Evolutionary conservation across 2,797 vertebrate genomes (phyloP).

Genomic region (Squalus acanthias): DNA sequence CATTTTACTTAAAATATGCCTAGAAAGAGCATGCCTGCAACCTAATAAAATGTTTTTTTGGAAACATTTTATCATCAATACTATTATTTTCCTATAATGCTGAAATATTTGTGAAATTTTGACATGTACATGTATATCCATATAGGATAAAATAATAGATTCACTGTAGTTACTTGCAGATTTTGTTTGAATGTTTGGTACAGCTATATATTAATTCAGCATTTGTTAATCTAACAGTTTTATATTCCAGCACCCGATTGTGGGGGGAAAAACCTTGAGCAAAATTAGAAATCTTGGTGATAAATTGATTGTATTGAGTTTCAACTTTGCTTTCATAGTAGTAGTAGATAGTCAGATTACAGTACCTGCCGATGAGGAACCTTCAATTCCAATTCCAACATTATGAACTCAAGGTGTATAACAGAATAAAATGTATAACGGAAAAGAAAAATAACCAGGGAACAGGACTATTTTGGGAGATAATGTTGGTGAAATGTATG

Average conservation of each 20-base stretch:
- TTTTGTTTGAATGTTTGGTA: constrained; percentile 9
- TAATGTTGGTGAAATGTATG: background rate
- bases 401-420: background rate
- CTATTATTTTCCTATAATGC: background rate
- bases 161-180: background rate
- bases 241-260: background rate
- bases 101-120: constrained; percentile 21
- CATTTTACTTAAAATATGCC: background rate
- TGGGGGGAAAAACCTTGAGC: background rate
- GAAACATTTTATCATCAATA: constrained; percentile 15
- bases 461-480: background rate
- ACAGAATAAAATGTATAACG: background rate
- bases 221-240: background rate
- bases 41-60: background rate
- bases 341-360: background rate
- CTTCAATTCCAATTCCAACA: background rate
- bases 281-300: background rate
- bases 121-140: background rate
- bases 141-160: constrained; percentile 4
- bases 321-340: background rate
- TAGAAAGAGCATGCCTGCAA: background rate
- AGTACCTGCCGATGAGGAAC: background rate
- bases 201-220: background rate
- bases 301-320: background rate
- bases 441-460: background rate